phyloP scores from a whole-genome alignment of 2,888 invertebrate genomes.

The Tinea trinotella region DNA sequence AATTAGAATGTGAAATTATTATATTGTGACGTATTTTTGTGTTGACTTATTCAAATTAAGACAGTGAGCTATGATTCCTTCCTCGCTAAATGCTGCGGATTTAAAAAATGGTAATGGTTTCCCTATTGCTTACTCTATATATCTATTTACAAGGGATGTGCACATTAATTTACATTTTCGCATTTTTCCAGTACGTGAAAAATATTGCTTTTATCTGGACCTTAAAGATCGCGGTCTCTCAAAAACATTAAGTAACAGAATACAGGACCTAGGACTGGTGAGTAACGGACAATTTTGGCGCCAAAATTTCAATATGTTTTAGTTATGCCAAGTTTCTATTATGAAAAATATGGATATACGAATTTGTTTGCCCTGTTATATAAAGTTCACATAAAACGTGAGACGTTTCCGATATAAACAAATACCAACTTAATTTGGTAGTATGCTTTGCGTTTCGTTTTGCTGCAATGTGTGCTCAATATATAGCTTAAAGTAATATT shows the following conservation, averaged over 20 bases:
- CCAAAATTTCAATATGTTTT: conserved; percentile 25
- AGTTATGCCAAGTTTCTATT: neutral
- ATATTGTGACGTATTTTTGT: neutral
- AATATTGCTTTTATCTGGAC: conserved; percentile 83
- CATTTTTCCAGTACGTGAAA: conserved; percentile 63
- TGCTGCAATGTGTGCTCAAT: too few relatives aligned
- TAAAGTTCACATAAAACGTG: neutral
- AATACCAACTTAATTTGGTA: conserved; percentile 31
- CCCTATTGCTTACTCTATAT: too few relatives aligned
- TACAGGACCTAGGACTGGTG: conserved; percentile 82
- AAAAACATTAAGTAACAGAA: conserved; percentile 76
- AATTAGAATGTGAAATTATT: neutral
- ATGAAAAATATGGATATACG: neutral
- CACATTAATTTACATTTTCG: conserved; percentile 21
- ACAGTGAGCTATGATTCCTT: conserved; percentile 8
- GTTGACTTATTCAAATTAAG: neutral
- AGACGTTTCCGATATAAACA: neutral
- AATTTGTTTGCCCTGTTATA: neutral
- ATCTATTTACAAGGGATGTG: too few relatives aligned
- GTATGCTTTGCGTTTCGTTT: conserved; percentile 40
- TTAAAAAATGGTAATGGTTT: conserved; percentile 6
- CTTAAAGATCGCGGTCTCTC: conserved; percentile 78
- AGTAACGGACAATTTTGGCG: conserved; percentile 49
- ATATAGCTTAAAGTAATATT: too few relatives aligned
- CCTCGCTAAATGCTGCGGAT: neutral